phyloP scores from a whole-genome alignment of 2,113 vertebrate species.

The Lampris megalopsis region DNA sequence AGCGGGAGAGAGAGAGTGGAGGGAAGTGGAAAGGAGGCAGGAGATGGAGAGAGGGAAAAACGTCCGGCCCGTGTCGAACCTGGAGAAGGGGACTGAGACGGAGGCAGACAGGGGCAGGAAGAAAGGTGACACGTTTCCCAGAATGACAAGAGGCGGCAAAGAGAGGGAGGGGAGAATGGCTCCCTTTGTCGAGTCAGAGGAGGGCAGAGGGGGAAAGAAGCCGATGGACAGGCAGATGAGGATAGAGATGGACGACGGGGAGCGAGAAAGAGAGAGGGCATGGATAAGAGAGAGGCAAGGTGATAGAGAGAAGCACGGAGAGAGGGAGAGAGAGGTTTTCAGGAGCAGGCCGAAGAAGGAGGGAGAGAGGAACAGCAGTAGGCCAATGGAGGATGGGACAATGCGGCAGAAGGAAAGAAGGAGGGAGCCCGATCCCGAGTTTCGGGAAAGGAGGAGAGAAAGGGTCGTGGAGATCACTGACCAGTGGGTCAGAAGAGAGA shows the following conservation, averaged over 20 bases:
- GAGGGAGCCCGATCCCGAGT: constrained; percentile 38
- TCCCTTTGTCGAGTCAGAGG: constrained; percentile 2
- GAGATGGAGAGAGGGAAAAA: constrained; percentile 47
- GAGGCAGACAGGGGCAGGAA: constrained; percentile 38
- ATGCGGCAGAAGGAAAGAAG: constrained; percentile 44
- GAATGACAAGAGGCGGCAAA: constrained; percentile 51
- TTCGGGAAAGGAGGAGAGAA: constrained; percentile 58
- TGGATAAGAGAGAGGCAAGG: constrained; percentile 41
- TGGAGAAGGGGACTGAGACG: constrained; percentile 23
- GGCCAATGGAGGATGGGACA: constrained; percentile 47
- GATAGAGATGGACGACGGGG: constrained; percentile 34
- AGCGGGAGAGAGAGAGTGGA: constrained; percentile 58
- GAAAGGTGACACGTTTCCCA: constrained; percentile 79
- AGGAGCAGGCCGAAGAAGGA: constrained; percentile 53
- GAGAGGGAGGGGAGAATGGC: constrained; percentile 34
- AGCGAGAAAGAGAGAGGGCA: constrained; percentile 39
- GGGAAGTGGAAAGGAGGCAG: constrained; percentile 47
- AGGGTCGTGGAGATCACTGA: constrained; percentile 39
- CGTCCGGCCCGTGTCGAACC: constrained; percentile 35
- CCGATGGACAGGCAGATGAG: constrained; percentile 30
- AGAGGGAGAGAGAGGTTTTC: constrained; percentile 42
- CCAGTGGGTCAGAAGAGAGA: constrained; percentile 46
- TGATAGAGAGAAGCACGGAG: constrained; percentile 47
- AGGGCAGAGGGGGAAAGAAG: constrained; percentile 23
- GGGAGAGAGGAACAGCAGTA: constrained; percentile 37